Evolutionary conservation across 1,140 invertebrate genomes (phyloP).

Genomic region (Cecropterus lyciades): DNA sequence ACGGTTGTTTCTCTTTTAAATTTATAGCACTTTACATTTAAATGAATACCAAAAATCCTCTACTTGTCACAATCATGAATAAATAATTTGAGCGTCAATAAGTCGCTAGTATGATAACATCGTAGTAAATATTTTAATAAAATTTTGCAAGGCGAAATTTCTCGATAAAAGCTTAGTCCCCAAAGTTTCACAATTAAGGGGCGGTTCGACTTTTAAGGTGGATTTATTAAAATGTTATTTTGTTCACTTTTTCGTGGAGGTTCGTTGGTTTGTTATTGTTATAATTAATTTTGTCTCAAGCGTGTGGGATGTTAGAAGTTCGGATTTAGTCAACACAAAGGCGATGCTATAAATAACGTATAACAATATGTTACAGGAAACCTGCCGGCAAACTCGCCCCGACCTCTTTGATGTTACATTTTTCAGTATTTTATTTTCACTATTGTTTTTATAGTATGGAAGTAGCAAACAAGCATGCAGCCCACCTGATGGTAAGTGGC

Average conservation of each 20-base stretch:
- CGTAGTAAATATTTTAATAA: constrained; percentile 42
- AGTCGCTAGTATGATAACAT: constrained; percentile 14
- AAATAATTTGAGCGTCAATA: too few relatives aligned
- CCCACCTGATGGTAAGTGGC: too few relatives aligned
- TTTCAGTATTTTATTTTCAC: constrained; percentile 3
- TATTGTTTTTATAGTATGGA: too few relatives aligned
- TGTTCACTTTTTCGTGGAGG: constrained; percentile 33
- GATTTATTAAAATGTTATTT: constrained; percentile 45
- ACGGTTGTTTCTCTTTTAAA: too few relatives aligned
- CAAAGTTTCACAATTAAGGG: constrained; percentile 46
- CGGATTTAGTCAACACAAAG: constrained; percentile 23
- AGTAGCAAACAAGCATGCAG: too few relatives aligned
- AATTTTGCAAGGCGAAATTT: constrained; percentile 38
- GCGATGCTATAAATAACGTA: constrained; percentile 5
- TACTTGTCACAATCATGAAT: too few relatives aligned
- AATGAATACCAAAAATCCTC: too few relatives aligned
- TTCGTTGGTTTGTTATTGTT: constrained; percentile 10
- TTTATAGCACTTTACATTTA: too few relatives aligned
- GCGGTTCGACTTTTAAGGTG: constrained; percentile 37
- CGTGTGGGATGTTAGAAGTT: constrained; percentile 18
- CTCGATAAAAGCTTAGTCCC: constrained; percentile 37
- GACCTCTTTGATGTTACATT: constrained; percentile 12
- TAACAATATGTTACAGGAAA: not conserved
- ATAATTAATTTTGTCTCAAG: constrained; percentile 32
- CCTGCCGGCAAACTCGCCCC: not conserved